Percentiles rank a stretch among this genome's conserved stretches.
Evolutionary conservation across 1,140 invertebrate genomes (phyloP).

Genomic region (Zaprionus taronus): DNA sequence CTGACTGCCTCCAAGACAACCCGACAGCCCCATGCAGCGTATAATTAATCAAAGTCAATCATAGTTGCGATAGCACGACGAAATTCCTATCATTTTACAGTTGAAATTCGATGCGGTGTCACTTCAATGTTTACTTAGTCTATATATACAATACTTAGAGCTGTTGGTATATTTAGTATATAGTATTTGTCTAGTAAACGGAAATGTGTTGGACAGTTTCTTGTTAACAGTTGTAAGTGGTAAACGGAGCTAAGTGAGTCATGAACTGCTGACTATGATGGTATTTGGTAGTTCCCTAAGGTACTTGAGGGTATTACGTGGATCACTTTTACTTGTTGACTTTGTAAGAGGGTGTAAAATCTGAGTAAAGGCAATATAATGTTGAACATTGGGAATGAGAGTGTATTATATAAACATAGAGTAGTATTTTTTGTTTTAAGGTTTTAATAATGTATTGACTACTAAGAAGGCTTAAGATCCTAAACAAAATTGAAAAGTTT

Average conservation of each 20-base stretch:
- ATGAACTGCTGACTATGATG: neutral
- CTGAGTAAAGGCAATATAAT: neutral
- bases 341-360: neutral
- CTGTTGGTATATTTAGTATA: constrained; percentile 1
- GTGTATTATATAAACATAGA: no score
- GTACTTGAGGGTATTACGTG: neutral
- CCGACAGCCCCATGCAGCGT: neutral
- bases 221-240: neutral
- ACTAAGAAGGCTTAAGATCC: no score
- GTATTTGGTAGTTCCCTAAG: neutral
- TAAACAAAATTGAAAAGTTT: neutral
- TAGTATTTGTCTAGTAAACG: neutral
- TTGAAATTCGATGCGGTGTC: neutral
- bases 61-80: constrained; percentile 19
- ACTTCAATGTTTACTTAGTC: neutral
- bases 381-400: neutral
- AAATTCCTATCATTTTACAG: constrained; percentile 1
- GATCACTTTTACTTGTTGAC: neutral
- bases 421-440: no score
- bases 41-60: constrained; percentile 42
- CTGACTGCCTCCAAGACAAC: neutral
- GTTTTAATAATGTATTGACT: no score
- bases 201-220: neutral
- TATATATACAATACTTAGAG: neutral
- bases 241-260: neutral